Percentiles rank a stretch among this genome's conserved stretches.
These are phyloP conservation scores for Apocheima hispidaria DNA, from an alignment of 2,888 invertebrate genomes.

Conservation along the genomic window DNA sequence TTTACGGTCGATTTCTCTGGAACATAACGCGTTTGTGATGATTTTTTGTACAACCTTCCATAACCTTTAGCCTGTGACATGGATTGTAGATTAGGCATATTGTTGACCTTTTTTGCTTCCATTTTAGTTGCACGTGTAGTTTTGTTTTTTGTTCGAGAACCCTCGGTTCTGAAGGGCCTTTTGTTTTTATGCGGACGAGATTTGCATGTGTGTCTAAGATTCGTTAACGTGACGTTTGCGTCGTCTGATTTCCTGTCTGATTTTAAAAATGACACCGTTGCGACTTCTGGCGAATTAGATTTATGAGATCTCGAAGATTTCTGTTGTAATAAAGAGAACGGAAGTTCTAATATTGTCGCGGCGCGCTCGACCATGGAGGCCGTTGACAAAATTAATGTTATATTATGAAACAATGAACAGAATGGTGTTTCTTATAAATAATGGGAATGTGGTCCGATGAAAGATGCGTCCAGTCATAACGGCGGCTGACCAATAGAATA, in stretches of 20 bases:
- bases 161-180: constrained; percentile 62
- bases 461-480: constrained; percentile 68
- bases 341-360: constrained; percentile 81
- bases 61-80: constrained; percentile 86
- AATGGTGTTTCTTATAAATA: constrained; percentile 76
- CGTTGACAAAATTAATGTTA: constrained; percentile 84
- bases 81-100: constrained; percentile 86
- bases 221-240: constrained; percentile 56
- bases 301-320: constrained; percentile 56
- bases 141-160: constrained; percentile 64
- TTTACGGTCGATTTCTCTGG: constrained; percentile 74
- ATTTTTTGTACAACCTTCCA: constrained; percentile 83
- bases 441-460: constrained; percentile 68
- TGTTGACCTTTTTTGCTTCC: constrained; percentile 84
- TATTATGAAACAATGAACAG: constrained; percentile 84
- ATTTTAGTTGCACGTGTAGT: constrained; percentile 79
- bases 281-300: constrained; percentile 57
- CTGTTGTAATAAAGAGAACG: constrained; percentile 63
- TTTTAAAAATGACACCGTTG: constrained; percentile 47
- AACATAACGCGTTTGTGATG: constrained; percentile 71
- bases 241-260: constrained; percentile 59
- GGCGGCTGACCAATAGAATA: constrained; percentile 55
- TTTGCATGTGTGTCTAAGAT: constrained; percentile 69
- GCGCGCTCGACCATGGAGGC: constrained; percentile 68
- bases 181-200: constrained; percentile 71